phyloP scores from a whole-genome alignment of 2,797 vertebrate genomes.

The Scomberomorus guttatus region DNA sequence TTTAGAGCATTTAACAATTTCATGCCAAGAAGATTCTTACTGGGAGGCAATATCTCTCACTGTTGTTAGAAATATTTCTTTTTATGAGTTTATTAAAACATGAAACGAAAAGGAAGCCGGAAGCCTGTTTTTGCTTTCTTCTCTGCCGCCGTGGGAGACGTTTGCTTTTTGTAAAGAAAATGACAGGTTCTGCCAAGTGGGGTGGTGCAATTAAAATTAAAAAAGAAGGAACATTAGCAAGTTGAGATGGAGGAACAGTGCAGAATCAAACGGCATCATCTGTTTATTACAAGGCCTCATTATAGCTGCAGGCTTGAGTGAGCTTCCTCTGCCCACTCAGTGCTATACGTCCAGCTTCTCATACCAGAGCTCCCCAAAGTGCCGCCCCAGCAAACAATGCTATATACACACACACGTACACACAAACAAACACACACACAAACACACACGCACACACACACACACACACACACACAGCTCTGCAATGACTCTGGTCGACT shows the following conservation, averaged over 20 bases:
- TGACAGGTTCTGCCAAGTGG: background rate
- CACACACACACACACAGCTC: background rate
- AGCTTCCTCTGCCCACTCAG: slow-evolving; percentile 37
- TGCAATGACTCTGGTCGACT: slow-evolving; percentile 4
- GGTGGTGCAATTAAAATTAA: slow-evolving; percentile 49
- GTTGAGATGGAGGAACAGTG: slow-evolving; percentile 27
- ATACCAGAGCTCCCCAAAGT: slow-evolving; percentile 13
- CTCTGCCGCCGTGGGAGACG: slow-evolving; percentile 21
- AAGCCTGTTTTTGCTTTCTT: slow-evolving; percentile 35
- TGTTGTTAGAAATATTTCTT: slow-evolving; percentile 43
- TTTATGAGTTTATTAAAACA: slow-evolving; percentile 55
- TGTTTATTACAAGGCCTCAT: slow-evolving; percentile 34
- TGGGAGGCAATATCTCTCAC: slow-evolving; percentile 25
- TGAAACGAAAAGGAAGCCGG: slow-evolving; percentile 28
- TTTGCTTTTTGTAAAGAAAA: slow-evolving; percentile 24
- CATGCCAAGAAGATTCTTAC: slow-evolving; percentile 38
- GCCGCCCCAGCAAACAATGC: slow-evolving; percentile 16
- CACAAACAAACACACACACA: no score
- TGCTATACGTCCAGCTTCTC: slow-evolving; percentile 8
- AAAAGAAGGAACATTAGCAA: slow-evolving; percentile 26
- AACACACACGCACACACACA: slow-evolving; percentile 22
- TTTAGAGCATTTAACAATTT: slow-evolving; percentile 61
- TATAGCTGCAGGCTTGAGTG: slow-evolving; percentile 34
- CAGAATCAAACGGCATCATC: slow-evolving; percentile 30
- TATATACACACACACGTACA: slow-evolving; percentile 7